These are phyloP conservation scores for Oligia latruncula DNA, from an alignment of 2,888 invertebrate genomes.

Conservation along the genomic window DNA sequence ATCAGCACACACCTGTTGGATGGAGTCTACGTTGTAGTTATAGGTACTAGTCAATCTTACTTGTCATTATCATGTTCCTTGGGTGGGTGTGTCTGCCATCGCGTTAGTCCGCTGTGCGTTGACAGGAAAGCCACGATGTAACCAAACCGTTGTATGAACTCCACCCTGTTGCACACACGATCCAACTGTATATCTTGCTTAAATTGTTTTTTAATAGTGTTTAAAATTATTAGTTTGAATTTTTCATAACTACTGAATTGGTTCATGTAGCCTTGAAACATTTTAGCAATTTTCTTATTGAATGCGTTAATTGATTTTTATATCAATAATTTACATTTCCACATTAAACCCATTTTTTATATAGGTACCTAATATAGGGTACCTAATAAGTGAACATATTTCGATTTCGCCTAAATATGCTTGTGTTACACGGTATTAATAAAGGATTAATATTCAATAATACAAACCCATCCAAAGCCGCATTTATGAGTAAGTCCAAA, in stretches of 20 bases:
- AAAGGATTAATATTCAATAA: background rate
- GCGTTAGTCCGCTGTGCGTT: constrained; percentile 96
- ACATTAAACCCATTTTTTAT: background rate
- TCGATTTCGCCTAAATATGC: background rate
- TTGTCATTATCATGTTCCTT: constrained; percentile 82
- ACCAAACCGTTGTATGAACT: constrained; percentile 95
- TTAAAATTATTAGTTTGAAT: background rate
- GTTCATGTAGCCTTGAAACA: background rate
- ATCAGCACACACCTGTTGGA: background rate
- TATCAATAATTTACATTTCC: background rate
- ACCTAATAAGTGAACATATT: background rate
- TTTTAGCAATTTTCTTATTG: background rate
- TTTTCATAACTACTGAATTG: background rate
- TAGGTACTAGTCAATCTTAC: constrained; percentile 69
- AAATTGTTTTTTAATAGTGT: background rate
- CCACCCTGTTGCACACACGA: constrained; percentile 91
- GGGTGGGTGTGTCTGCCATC: constrained; percentile 94
- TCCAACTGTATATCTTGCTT: background rate
- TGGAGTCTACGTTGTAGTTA: background rate
- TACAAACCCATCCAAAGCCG: constrained; percentile 53
- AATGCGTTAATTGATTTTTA: background rate
- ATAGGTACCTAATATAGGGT: no score
- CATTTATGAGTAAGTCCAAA: background rate
- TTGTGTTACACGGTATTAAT: background rate
- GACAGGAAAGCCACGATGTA: constrained; percentile 96